Evolutionary conservation across 2,113 vertebrate species (phyloP).

Genomic region (Tricholaema leucomelas): DNA sequence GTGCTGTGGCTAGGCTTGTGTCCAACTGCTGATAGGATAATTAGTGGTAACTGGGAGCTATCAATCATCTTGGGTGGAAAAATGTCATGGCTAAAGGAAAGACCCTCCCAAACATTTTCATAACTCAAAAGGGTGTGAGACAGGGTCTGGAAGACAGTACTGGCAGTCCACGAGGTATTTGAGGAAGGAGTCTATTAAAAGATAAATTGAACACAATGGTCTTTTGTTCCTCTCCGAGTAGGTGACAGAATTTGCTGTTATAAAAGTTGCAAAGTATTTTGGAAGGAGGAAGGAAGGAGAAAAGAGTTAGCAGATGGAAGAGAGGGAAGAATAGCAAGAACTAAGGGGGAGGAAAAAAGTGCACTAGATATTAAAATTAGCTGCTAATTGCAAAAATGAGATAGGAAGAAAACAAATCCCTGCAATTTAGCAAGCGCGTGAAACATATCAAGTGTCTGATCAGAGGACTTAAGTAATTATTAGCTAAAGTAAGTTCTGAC

Average conservation of each 20-base stretch:
- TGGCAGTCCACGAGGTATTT: slow-evolving; percentile 26
- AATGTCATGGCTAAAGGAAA: slow-evolving; percentile 53
- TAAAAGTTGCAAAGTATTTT: slow-evolving; percentile 48
- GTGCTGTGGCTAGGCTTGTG: slow-evolving; percentile 42
- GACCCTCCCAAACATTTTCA: slow-evolving; percentile 57
- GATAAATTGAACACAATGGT: slow-evolving; percentile 54
- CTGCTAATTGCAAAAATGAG: background rate
- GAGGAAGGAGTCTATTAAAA: slow-evolving; percentile 62
- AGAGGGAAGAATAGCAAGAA: slow-evolving; percentile 1
- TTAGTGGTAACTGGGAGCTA: slow-evolving; percentile 66
- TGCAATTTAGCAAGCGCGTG: background rate
- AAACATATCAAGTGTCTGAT: background rate
- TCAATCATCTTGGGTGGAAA: slow-evolving; percentile 48
- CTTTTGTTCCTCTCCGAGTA: slow-evolving; percentile 49
- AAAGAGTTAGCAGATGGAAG: slow-evolving; percentile 50
- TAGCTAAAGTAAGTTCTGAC: background rate
- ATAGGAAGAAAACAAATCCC: background rate
- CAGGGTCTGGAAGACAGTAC: slow-evolving; percentile 47
- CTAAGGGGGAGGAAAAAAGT: background rate
- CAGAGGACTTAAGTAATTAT: background rate
- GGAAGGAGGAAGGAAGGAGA: slow-evolving; percentile 53
- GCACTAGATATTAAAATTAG: background rate
- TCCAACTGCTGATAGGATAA: slow-evolving; percentile 60
- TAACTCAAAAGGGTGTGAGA: slow-evolving; percentile 57
- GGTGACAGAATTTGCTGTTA: slow-evolving; percentile 57